phyloP scores from a whole-genome alignment of 2,888 invertebrate species.

The Suillia variegata region DNA sequence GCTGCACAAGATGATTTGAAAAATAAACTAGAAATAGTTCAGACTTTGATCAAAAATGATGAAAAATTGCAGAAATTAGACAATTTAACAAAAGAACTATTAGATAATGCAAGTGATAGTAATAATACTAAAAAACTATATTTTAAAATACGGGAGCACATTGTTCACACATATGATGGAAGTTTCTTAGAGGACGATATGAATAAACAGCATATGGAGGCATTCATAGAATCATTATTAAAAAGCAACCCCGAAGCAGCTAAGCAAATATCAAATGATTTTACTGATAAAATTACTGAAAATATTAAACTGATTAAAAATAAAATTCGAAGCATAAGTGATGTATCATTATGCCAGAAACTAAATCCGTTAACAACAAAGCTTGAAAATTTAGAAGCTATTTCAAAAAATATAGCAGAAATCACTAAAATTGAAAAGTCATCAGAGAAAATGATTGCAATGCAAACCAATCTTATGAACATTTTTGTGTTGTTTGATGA shows the following conservation, averaged over 20 bases:
- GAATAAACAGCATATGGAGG: constrained; percentile 28
- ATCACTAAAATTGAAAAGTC: constrained; percentile 38
- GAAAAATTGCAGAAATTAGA: constrained; percentile 18
- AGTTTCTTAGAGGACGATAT: constrained; percentile 27
- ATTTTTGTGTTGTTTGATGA: constrained; percentile 50
- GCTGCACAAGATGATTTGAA: background rate
- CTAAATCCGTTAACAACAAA: constrained; percentile 32
- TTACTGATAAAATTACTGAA: constrained; percentile 33
- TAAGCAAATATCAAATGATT: constrained; percentile 22
- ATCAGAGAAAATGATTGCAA: constrained; percentile 44
- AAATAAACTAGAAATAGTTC: background rate
- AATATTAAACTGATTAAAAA: constrained; percentile 31
- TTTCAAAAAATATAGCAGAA: constrained; percentile 29
- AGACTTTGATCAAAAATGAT: background rate
- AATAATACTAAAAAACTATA: constrained; percentile 39
- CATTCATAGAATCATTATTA: constrained; percentile 32
- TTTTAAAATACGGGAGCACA: constrained; percentile 48
- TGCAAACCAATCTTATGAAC: constrained; percentile 53
- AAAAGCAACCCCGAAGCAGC: constrained; percentile 30
- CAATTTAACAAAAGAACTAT: constrained; percentile 16
- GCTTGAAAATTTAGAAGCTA: constrained; percentile 31
- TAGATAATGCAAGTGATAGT: constrained; percentile 30
- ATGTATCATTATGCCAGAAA: constrained; percentile 28
- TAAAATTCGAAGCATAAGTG: constrained; percentile 26
- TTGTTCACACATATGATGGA: constrained; percentile 55